Base-by-base conservation (phyloP, 1,140 invertebrate species). In the Hirudo medicinalis region DNA sequence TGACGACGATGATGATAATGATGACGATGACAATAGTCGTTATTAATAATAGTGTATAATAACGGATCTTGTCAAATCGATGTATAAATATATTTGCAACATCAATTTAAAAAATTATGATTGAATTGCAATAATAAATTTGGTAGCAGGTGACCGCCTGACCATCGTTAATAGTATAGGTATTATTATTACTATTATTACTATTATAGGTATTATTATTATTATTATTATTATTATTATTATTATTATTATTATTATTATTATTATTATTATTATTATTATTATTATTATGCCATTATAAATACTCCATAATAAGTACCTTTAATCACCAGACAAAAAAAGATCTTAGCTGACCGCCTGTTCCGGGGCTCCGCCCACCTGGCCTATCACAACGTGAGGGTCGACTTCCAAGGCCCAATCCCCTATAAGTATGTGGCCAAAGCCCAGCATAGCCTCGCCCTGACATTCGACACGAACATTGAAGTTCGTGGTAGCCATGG, bases 401-500 rank as follows among this genome's bases (percentile, higher is more conserved):
- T 63, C 8, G 57, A 63, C 22, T 32, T 25, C 57, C 22, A 63
- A 63, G 57, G 57, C 11, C 57, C 57, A 22, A 63, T 32, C 11
- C 57, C 57, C 22, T 63, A 25, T 15, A 32, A 63, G 19, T 63
- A 63, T 11, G 57, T 63, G 22, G 29, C 22, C 57, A 32, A 25
- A 63, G 29, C 22, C 22, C 22, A 63, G 29, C 9, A 63, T 6
- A 32, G 29, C 19, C 57, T 63, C 3, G 9, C 57, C 57, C 29
- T 63, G 57, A 63, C 22, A 1, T 63, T 63, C 20, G 29, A 63
- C 6, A 63, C 57, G 3, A 40, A 25, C 8, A 70, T 70, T 54
- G 29, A 20, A n/a, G 43, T 70, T 20, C 40, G 29, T 13, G 53
- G 25, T 2, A 22, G 49, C 68, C 72, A 75, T 70, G 71, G 53